Conservation (phyloP, 2,888 invertebrate genomes). For the Noctua fimbriata region DNA sequence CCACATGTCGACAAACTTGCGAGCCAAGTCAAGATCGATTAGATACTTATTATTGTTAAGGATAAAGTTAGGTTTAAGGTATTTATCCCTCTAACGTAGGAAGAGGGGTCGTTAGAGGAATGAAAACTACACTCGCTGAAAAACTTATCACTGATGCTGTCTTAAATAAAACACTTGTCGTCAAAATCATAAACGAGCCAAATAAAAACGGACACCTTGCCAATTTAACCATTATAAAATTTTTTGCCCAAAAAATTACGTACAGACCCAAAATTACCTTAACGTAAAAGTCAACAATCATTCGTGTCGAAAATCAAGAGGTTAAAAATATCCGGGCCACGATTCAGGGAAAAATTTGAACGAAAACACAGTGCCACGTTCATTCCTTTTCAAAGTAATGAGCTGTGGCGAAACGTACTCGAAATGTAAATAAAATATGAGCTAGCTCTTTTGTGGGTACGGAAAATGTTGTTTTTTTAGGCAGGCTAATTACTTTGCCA, state of each 20-base stretch:
- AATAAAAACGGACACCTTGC: constrained; percentile 21
- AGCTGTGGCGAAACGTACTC: constrained; percentile 55
- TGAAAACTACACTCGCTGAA: not conserved
- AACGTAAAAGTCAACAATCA: constrained; percentile 26
- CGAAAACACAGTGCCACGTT: constrained; percentile 39
- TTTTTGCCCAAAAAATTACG: not conserved
- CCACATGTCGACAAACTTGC: no score
- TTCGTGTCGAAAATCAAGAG: constrained; percentile 35
- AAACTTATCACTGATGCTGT: not conserved
- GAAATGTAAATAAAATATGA: constrained; percentile 63
- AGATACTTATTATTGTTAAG: no score
- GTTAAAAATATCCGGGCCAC: constrained; percentile 18
- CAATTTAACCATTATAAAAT: constrained; percentile 19
- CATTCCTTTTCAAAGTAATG: constrained; percentile 61
- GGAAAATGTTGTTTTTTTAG: constrained; percentile 45
- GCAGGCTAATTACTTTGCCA: constrained; percentile 44
- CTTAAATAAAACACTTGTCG: not conserved
- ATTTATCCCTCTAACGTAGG: not conserved
- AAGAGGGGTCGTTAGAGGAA: not conserved
- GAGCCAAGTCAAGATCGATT: no score
- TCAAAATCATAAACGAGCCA: not conserved
- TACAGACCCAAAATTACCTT: constrained; percentile 7
- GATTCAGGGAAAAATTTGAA: constrained; percentile 8
- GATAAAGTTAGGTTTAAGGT: no score
- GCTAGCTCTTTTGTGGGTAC: constrained; percentile 42